These are phyloP conservation scores for Orcinus orca DNA, from an alignment of 2,113 vertebrate genomes.

Conservation along the genomic window DNA sequence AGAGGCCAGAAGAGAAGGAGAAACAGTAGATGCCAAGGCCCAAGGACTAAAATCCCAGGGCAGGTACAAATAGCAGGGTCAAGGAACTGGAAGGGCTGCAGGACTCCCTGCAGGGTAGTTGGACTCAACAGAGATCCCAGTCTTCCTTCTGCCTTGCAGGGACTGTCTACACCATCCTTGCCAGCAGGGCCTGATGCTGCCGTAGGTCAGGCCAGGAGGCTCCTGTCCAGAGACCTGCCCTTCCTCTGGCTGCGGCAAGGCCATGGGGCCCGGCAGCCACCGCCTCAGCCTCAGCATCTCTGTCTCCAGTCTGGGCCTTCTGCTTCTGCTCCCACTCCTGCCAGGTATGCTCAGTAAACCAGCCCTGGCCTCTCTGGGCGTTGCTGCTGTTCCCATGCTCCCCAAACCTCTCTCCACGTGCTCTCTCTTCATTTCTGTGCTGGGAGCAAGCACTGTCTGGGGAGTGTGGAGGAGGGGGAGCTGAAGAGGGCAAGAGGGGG, in stretches of 20 bases:
- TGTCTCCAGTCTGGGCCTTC: conserved; percentile 35
- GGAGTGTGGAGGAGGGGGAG: neutral
- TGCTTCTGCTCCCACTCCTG: conserved; percentile 60
- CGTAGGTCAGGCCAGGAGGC: neutral
- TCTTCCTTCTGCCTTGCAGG: conserved; percentile 28
- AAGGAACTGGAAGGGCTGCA: neutral
- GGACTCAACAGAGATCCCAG: neutral
- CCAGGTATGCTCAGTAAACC: conserved; percentile 60
- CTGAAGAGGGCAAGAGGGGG: neutral
- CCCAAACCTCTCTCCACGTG: neutral
- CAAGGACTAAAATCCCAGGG: neutral
- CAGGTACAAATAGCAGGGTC: neutral
- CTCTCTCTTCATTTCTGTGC: neutral
- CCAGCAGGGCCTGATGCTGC: neutral
- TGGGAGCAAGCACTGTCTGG: neutral
- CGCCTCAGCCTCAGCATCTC: neutral
- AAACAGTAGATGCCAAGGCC: neutral
- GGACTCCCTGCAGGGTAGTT: neutral
- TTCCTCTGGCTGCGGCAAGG: neutral
- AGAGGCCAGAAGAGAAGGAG: neutral
- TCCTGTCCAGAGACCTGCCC: neutral
- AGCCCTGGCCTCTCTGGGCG: neutral
- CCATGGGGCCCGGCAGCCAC: conserved; percentile 2
- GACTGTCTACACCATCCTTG: neutral
- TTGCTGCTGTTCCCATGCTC: neutral